Base-by-base conservation (phyloP, 2,888 invertebrate species). In the Caenorhabditis wallacei region DNA sequence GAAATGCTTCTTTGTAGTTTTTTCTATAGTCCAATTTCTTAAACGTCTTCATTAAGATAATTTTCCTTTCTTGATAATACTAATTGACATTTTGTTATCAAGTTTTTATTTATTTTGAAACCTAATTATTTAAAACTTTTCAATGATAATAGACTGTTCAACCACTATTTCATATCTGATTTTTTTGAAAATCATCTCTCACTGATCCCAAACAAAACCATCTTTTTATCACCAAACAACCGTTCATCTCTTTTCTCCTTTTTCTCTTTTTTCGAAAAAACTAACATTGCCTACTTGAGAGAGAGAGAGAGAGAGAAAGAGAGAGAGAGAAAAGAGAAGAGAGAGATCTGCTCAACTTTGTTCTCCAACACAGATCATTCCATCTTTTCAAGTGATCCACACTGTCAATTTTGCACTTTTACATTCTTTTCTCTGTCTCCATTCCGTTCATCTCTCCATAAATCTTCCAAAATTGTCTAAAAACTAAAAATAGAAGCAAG, bases 351-450 rank as follows among this genome's bases (percentile, higher is more conserved):
- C 69, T 69, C 56, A 54, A 24, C 48, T 51, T 53, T 66, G 66
- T 66, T 53, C 30, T 64, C 51, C 64, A 51, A 46, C 10, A 51
- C 10, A 51, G 64, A 64, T 66, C 37, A 22, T 37, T 53, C 13
- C 24, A 8, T 64, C 46, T 61, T 63, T 37, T 69, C 56, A 56
- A 69, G 69, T 43, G 69, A 69, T 51, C 11, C 26, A 40, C 43
- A 56, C 46, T 56, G 69, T 69, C 37, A 68, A 68, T 54, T 54
- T 26, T 69, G 69, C 69, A 69, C 69, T 69, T 43, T 54, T 68
- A 68, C 30, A 26, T 63, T 46, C 61, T 26, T 37, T 66, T 35
- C 26, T 43, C 54, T n/a, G n/a, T n/a, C n/a, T n/a, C n/a, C n/a
- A n/a, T n/a, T n/a, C n/a, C n/a, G n/a, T n/a, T n/a, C n/a, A n/a